Percentiles rank a stretch among this genome's conserved stretches.
Conservation (phyloP, 2,888 invertebrate species). For the Papilio demoleus region DNA sequence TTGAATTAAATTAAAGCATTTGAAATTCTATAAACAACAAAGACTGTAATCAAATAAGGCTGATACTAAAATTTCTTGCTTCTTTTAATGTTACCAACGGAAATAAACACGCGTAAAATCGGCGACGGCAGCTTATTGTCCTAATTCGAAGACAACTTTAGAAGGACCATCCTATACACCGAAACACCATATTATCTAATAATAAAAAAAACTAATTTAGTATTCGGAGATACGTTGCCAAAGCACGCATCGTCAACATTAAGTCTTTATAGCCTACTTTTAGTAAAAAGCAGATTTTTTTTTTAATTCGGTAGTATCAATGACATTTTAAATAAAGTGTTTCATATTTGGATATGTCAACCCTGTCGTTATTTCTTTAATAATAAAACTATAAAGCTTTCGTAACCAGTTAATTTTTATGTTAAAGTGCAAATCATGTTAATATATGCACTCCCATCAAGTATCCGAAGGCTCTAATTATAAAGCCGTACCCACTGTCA, state of each 20-base stretch:
- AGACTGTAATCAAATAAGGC: slow-evolving; percentile 30
- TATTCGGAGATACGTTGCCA: no score
- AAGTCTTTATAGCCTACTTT: no score
- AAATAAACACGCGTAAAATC: slow-evolving; percentile 55
- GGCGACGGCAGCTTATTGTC: slow-evolving; percentile 53
- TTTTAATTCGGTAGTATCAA: no score
- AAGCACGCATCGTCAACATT: no score
- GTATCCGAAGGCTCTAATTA: slow-evolving; percentile 28
- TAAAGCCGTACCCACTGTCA: slow-evolving; percentile 27
- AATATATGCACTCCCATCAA: slow-evolving; percentile 30
- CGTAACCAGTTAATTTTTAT: slow-evolving; percentile 17
- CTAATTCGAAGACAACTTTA: slow-evolving; percentile 54
- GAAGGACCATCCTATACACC: slow-evolving; percentile 42
- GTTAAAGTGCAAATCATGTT: slow-evolving; percentile 17
- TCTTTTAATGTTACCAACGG: slow-evolving; percentile 48
- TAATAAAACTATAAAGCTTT: not conserved
- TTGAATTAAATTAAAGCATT: not conserved
- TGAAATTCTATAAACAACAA: slow-evolving; percentile 38
- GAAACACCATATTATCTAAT: not conserved
- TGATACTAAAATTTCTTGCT: slow-evolving; percentile 40
- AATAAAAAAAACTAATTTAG: not conserved
- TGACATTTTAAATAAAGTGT: not conserved
- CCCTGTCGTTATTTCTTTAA: not conserved
- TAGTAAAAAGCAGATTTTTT: no score
- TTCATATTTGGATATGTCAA: not conserved